Percentiles rank a stretch among this genome's conserved stretches.
phyloP scores from a whole-genome alignment of 2,113 vertebrate species.

The Psittacus erithacus region DNA sequence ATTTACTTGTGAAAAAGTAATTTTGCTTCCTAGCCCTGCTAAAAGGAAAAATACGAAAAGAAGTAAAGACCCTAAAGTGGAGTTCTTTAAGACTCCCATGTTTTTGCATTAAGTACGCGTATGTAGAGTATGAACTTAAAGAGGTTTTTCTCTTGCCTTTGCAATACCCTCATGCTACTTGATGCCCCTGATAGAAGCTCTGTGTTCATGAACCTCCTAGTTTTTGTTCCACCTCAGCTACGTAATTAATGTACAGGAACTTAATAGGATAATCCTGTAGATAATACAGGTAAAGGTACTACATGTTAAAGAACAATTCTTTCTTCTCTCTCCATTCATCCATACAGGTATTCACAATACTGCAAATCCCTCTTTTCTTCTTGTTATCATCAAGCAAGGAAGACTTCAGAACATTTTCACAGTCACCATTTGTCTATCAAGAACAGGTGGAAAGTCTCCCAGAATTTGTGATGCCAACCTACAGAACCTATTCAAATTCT shows the following conservation, averaged over 20 bases:
- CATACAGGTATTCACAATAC: neutral
- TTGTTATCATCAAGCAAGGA: neutral
- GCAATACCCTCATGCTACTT: neutral
- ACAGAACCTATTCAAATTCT: neutral
- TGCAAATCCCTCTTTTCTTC: neutral
- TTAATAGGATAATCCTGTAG: neutral
- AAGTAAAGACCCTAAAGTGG: neutral
- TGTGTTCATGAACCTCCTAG: neutral
- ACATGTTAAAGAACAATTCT: neutral
- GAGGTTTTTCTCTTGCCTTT: neutral
- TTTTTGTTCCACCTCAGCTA: neutral
- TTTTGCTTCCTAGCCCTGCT: neutral
- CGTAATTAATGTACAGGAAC: neutral
- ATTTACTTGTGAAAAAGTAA: neutral
- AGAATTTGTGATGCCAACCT: neutral
- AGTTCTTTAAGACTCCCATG: neutral
- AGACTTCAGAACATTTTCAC: neutral
- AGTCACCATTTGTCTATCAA: neutral
- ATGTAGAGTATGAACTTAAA: neutral
- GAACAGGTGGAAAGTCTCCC: neutral
- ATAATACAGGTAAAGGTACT: neutral
- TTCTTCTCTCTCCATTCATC: neutral
- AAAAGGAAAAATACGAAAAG: neutral
- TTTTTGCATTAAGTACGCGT: neutral
- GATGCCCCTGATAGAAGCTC: neutral